A percentile compares a stretch with the other conserved stretches of the same genome.
Conservation (phyloP, 2,113 vertebrate species). For the Sebastes fasciatus region DNA sequence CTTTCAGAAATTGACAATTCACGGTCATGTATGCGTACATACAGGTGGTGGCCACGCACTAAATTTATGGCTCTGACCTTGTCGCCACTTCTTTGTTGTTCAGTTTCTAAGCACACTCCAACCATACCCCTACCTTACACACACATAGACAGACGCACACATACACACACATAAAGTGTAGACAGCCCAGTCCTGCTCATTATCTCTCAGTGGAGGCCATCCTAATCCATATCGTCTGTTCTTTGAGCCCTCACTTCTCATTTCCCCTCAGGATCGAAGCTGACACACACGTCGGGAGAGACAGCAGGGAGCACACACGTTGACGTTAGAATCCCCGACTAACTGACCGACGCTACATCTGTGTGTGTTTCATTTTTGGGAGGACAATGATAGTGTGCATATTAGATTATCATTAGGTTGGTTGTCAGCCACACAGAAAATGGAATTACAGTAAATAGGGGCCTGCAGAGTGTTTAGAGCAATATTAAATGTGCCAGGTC, state of each 20-base stretch:
- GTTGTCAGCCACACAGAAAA: constrained; percentile 38
- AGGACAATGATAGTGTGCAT: constrained; percentile 13
- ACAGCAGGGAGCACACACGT: constrained; percentile 26
- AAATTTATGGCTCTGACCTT: constrained; percentile 49
- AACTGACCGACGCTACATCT: constrained; percentile 16
- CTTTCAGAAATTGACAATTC: constrained; percentile 23
- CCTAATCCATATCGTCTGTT: constrained; percentile 71
- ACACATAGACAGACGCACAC: constrained; percentile 2
- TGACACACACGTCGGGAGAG: constrained; percentile 51
- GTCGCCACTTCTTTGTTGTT: constrained; percentile 11
- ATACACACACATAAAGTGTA: constrained; percentile 20
- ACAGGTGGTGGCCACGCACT: constrained; percentile 10
- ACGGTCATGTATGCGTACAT: neutral
- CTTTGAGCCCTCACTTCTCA: constrained; percentile 68
- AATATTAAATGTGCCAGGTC: constrained; percentile 12
- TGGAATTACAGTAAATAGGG: constrained; percentile 21
- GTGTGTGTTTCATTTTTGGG: constrained; percentile 14
- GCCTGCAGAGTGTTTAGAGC: constrained; percentile 13
- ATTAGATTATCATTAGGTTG: constrained; percentile 37
- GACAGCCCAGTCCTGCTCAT: constrained; percentile 58
- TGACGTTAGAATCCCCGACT: constrained; percentile 9
- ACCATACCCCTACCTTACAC: neutral
- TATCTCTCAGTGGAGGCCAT: constrained; percentile 74
- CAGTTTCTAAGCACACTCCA: neutral
- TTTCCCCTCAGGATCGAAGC: constrained; percentile 76